Base-by-base conservation (phyloP, 2,113 vertebrate species). In the Phaethon lepturus region DNA sequence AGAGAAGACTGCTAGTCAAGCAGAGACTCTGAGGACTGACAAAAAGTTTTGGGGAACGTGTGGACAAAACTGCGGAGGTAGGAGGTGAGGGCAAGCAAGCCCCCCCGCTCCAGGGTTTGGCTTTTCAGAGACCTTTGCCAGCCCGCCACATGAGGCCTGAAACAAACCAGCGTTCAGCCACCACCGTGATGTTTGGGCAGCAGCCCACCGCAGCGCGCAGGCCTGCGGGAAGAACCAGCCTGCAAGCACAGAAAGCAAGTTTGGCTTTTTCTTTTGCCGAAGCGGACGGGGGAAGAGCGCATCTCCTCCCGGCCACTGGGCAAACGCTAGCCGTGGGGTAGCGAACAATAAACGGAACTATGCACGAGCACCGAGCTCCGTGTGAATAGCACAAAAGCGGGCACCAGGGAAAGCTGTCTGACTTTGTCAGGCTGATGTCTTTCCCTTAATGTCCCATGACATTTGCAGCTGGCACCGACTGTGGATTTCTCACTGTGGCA, bases 131-230 rank as follows among this genome's bases (percentile, higher is more conserved):
- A 17, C 5, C 17, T 59, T n/a, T 11, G 24, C 8, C 13, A n/a
- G 13, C 7, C 19, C 11, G 11, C 26, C 2, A 1, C 3, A 1
- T n/a, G 28, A 59, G 45, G 16, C 45, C 24, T 11, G 45, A 35
- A 2, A 7, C 59, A 42, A 49, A n/a, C 29, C n/a, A 47, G 20
- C 0, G 0, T 35, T 47, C 45, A 35, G 52, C 35, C 22, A 49
- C 15, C 22, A 25, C 16, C 10, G 4, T 4, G 15, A 18, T 0
- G 2, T 16, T 11, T 15, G 18, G 75, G 33, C 3, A 0, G 40
- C 50, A 58, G 44, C 29, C 24, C 2, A 0, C 18, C 5, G 2
- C 0, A 11, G 28, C 1, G 1, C 8, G 1, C 33, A 14, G 4
- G 25, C 35, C 56, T 0, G 0, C 0, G 0, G 20, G 47, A 13